Evolutionary conservation across 2,797 vertebrate genomes (phyloP).

Genomic region (Eupleurogrammus muticus): DNA sequence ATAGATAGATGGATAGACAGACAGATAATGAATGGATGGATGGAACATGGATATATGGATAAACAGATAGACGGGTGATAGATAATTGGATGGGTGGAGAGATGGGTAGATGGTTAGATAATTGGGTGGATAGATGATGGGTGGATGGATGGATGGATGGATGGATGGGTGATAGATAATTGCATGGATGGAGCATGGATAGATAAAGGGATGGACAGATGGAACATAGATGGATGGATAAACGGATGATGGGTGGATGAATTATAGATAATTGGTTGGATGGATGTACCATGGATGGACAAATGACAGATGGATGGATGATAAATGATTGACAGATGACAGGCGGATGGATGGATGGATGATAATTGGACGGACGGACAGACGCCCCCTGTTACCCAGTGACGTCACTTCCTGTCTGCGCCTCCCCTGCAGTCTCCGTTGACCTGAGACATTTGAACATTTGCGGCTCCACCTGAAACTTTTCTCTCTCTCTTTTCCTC

Average conservation of each 20-base stretch:
- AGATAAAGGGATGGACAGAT: slow-evolving; percentile 15
- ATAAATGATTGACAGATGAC: no score
- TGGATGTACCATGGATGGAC: neutral
- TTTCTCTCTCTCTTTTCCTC: slow-evolving; percentile 63
- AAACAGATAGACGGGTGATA: no score
- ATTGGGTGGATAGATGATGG: slow-evolving; percentile 22
- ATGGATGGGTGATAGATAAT: no score
- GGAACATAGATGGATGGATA: slow-evolving; percentile 18
- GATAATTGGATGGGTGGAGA: slow-evolving; percentile 5
- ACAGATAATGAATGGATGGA: neutral
- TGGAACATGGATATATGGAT: no score
- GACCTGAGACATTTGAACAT: slow-evolving; percentile 49
- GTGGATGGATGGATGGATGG: no score
- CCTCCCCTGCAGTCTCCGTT: slow-evolving; percentile 75
- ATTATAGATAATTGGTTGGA: slow-evolving; percentile 4
- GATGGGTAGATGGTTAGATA: slow-evolving; percentile 15
- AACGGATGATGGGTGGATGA: neutral
- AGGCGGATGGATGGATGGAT: slow-evolving; percentile 14
- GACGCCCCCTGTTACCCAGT: slow-evolving; percentile 45
- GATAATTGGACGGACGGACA: neutral
- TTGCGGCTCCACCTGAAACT: slow-evolving; percentile 77
- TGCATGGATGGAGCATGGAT: neutral
- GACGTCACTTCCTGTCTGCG: slow-evolving; percentile 87
- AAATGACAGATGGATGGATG: slow-evolving; percentile 25
- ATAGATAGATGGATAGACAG: neutral